Percentiles rank a stretch among this genome's conserved stretches.
phyloP scores from a whole-genome alignment of 2,113 vertebrate species.

The Rhombomys opimus region DNA sequence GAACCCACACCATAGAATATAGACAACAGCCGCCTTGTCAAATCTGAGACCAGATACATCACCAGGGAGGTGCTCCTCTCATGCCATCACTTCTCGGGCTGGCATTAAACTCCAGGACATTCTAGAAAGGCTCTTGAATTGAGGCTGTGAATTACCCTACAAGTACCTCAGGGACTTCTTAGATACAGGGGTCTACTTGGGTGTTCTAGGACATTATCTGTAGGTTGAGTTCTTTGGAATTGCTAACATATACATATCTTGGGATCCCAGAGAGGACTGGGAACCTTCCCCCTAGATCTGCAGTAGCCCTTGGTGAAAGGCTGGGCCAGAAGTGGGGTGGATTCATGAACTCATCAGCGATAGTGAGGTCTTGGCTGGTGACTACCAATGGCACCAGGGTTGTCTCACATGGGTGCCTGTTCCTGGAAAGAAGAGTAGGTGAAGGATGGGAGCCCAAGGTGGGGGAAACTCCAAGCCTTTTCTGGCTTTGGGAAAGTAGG shows the following conservation, averaged over 20 bases:
- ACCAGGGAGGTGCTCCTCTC: background rate
- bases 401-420: rapidly evolving
- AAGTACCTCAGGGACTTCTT: background rate
- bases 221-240: rapidly evolving
- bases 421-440: background rate
- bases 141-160: background rate
- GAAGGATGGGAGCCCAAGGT: rapidly evolving
- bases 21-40: background rate
- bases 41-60: rapidly evolving
- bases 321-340: background rate
- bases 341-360: rapidly evolving
- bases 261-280: rapidly evolving
- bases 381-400: rapidly evolving
- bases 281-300: background rate
- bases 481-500: background rate
- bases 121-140: background rate
- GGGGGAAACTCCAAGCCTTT: background rate
- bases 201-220: rapidly evolving
- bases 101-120: no score
- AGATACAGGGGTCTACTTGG: rapidly evolving
- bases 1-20: rapidly evolving
- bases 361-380: rapidly evolving
- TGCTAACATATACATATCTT: rapidly evolving
- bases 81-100: background rate
- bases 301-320: background rate